Evolutionary conservation across 2,888 invertebrate genomes (phyloP).

Genomic region (Troilus luridus): DNA sequence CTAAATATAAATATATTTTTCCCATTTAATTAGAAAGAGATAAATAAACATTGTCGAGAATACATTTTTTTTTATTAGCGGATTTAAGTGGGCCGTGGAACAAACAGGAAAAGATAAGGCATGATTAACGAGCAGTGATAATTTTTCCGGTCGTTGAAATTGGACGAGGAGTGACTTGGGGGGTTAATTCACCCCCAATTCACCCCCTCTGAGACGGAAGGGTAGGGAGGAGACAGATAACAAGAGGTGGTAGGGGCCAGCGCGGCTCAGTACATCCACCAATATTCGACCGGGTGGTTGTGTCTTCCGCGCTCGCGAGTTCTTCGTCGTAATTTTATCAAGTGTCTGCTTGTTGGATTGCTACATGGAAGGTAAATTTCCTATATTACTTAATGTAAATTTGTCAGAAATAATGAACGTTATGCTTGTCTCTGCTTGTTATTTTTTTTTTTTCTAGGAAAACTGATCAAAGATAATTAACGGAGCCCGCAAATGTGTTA

Average conservation of each 20-base stretch:
- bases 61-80: neutral
- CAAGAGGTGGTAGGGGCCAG: constrained; percentile 31
- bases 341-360: constrained; percentile 12
- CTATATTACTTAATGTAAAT: neutral
- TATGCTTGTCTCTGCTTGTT: neutral
- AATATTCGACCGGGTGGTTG: neutral
- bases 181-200: constrained; percentile 21
- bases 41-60: neutral
- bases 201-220: neutral
- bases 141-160: neutral
- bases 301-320: neutral
- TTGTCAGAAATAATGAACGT: neutral
- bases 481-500: too few species aligned
- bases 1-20: neutral
- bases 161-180: neutral
- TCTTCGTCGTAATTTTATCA: neutral
- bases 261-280: neutral
- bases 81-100: neutral
- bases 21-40: neutral
- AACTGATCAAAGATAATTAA: too few species aligned
- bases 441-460: too few species aligned
- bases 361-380: constrained; percentile 12
- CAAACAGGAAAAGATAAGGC: neutral
- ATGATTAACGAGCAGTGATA: neutral
- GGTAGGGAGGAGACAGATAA: constrained; percentile 9